Base-by-base conservation (phyloP, 2,888 invertebrate species). In the Panopea generosa region DNA sequence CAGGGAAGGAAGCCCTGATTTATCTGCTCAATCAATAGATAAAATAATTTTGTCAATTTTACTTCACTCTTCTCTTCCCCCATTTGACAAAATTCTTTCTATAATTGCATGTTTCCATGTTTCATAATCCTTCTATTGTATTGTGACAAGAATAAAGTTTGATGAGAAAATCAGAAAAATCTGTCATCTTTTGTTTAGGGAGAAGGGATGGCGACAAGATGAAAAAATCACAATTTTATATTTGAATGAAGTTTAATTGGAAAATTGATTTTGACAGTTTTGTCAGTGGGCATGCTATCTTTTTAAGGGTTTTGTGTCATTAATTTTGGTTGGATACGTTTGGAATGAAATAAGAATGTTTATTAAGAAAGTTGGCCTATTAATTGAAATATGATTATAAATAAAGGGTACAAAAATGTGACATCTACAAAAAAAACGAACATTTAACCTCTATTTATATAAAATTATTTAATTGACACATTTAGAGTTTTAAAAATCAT, bases 171-270 rank as follows among this genome's bases (percentile, higher is more conserved):
- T 11, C n/a, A 20, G 20, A 50, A 50, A 50, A 47, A 18, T 20
- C 11, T 20, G 11, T 11, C 50, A 14, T 3, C 3, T 11, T 22
- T 22, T 50, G n/a, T n/a, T 50, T 2, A 50, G 24, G 9, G 20
- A 22, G 50, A 14, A 18, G n/a, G n/a, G 50, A 50, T 50, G 22
- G 50, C 20, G 50, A 50, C 18, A 24, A 50, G 50, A 50, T 50
- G 20, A 2, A 11, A 20, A 24, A 50, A 20, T 11, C 11, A 20
- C 50, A 18, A 20, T 18, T 22, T 45, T 45, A 22, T 11, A 50
- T 22, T 20, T 33, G 33, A 33, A 33, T 33, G 6, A 33, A 33
- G 33, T 33, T 7, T 33, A 7, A 33, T 33, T 33, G 4, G 33
- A 33, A n/a, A 33, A 33, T 33, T 11, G 33, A 33, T 4, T 33